Evolutionary conservation across 2,888 invertebrate species (phyloP).

Genomic region (Disparrhopalites patrizii): DNA sequence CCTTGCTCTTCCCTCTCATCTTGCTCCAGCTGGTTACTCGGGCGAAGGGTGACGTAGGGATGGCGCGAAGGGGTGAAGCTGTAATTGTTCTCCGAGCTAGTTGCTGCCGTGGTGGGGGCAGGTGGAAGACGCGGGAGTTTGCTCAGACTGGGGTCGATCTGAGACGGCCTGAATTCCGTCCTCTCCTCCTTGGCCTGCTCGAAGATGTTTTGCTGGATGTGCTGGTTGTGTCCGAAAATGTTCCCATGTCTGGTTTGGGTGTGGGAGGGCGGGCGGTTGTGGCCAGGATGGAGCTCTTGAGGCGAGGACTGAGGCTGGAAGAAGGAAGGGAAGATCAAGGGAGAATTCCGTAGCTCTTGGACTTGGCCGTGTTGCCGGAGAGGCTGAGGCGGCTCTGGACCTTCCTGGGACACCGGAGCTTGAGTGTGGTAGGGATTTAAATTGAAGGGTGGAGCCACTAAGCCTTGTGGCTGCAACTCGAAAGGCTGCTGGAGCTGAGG

Average conservation of each 20-base stretch:
- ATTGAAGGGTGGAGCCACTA: conserved; percentile 16
- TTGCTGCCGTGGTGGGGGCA: conserved; percentile 8
- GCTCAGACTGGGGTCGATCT: conserved; percentile 37
- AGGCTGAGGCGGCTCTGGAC: conserved; percentile 14
- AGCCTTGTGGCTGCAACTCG: background rate
- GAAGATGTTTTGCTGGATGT: conserved; percentile 38
- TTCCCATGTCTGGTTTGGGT: conserved; percentile 21
- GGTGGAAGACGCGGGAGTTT: background rate
- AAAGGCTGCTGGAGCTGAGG: conserved; percentile 11
- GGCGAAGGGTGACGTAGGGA: conserved; percentile 4
- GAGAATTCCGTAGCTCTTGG: conserved; percentile 35
- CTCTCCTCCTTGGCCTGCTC: background rate
- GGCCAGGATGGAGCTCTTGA: conserved; percentile 30
- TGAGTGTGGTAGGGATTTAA: conserved; percentile 26
- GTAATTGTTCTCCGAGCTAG: conserved; percentile 13
- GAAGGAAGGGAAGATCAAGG: conserved; percentile 44
- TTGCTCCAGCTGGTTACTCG: conserved; percentile 9
- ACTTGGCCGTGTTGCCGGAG: conserved; percentile 7
- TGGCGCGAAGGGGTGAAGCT: conserved; percentile 23
- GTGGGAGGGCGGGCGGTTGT: conserved; percentile 8
- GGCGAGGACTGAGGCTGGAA: conserved; percentile 26
- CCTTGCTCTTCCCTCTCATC: background rate
- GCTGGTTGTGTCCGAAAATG: conserved; percentile 46
- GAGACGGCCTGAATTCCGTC: conserved; percentile 39
- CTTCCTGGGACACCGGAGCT: background rate